Evolutionary conservation across 2,113 vertebrate genomes (phyloP).

Genomic region (Mus spicilegus): DNA sequence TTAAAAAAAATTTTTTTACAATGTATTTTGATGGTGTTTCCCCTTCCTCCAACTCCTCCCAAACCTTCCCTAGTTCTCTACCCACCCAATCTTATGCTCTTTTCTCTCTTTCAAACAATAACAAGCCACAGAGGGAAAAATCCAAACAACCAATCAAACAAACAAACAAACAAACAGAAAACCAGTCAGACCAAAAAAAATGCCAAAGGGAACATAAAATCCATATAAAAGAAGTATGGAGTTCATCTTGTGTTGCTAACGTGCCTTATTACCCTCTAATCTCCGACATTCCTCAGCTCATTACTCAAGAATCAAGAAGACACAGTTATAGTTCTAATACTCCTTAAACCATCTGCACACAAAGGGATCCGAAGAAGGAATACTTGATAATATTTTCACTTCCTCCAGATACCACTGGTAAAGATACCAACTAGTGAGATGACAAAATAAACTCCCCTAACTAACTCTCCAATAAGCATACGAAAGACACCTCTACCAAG

Average conservation of each 20-base stretch:
- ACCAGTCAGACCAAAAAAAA: background rate
- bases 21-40: background rate
- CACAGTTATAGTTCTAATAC: background rate
- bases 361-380: constrained; percentile 27
- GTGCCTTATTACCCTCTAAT: background rate
- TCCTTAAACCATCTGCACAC: background rate
- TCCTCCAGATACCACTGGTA: constrained; percentile 23
- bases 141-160: background rate
- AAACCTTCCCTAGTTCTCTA: background rate
- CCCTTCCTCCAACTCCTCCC: background rate
- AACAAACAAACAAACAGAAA: background rate
- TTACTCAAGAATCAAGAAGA: background rate
- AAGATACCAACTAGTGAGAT: constrained; percentile 7
- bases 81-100: background rate
- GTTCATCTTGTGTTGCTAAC: background rate
- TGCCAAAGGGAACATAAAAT: background rate
- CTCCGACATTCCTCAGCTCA: background rate
- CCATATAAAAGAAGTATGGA: background rate
- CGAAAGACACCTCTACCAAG: constrained; percentile 28
- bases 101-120: background rate
- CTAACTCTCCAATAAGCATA: background rate
- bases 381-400: constrained; percentile 32
- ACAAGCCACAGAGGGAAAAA: background rate
- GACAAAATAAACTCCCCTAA: constrained; percentile 58
- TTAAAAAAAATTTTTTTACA: background rate